phyloP scores from a whole-genome alignment of 2,113 vertebrate genomes.

The Galemys pyrenaicus region DNA sequence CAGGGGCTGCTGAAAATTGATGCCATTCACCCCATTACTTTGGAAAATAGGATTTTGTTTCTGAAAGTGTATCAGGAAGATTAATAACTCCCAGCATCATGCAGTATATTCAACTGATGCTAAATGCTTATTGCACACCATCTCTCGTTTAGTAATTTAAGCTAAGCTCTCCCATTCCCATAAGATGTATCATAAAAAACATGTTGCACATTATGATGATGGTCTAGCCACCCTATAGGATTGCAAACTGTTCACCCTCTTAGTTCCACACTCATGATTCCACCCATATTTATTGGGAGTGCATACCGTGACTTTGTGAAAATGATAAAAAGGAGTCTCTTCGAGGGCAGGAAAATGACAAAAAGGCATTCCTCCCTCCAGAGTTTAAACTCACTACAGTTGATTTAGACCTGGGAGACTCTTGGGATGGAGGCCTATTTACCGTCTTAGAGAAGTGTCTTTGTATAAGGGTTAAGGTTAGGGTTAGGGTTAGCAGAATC shows the following conservation, averaged over 20 bases:
- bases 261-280: background rate
- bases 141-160: background rate
- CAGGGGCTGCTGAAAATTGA: background rate
- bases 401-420: background rate
- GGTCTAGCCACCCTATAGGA: background rate
- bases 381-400: background rate
- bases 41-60: background rate
- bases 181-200: background rate
- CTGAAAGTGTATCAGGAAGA: background rate
- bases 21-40: background rate
- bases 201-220: background rate
- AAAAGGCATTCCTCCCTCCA: background rate
- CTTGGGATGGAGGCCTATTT: rapidly evolving
- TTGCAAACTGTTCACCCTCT: background rate
- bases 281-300: background rate
- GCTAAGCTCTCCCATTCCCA: background rate
- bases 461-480: too few species aligned
- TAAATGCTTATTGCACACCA: background rate
- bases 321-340: background rate
- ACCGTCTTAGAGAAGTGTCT: background rate
- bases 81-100: background rate
- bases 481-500: background rate
- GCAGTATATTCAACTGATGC: background rate
- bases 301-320: background rate
- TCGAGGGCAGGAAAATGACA: background rate